These are phyloP conservation scores for Sipha flava DNA, from an alignment of 1,140 invertebrate species.

Conservation along the genomic window DNA sequence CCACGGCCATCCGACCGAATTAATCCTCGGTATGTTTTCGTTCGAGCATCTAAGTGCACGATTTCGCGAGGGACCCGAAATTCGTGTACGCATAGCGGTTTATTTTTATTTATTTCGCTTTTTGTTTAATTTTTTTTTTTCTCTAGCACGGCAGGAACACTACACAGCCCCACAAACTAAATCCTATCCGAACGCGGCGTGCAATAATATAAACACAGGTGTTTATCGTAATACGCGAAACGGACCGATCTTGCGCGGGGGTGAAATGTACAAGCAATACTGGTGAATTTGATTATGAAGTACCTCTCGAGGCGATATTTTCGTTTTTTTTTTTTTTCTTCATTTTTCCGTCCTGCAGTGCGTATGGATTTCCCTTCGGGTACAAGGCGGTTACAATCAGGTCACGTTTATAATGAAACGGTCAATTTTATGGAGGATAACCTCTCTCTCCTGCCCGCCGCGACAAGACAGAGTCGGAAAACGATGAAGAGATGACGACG, in stretches of 20 bases:
- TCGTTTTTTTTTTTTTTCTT: not conserved
- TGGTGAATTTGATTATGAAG: conserved; percentile 18
- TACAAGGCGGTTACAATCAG: conserved; percentile 24
- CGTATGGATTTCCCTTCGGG: conserved; percentile 7
- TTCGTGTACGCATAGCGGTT: no score
- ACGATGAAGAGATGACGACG: conserved; percentile 3
- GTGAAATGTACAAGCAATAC: not conserved
- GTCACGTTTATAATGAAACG: conserved; percentile 33
- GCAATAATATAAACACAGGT: not conserved
- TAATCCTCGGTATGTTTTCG: no score
- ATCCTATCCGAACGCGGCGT: not conserved
- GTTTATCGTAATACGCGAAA: not conserved
- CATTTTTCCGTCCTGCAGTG: not conserved
- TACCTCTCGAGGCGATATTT: not conserved
- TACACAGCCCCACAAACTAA: not conserved
- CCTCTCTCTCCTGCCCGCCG: not conserved
- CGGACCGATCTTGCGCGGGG: not conserved
- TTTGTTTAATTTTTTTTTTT: no score
- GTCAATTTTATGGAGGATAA: conserved; percentile 32
- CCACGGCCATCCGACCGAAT: no score
- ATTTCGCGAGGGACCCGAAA: no score
- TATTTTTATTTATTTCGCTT: no score
- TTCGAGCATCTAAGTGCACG: no score
- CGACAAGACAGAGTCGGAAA: conserved; percentile 11
- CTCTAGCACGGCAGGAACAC: not conserved